Conservation (phyloP, 2,797 vertebrate genomes). For the Synanceia verrucosa region DNA sequence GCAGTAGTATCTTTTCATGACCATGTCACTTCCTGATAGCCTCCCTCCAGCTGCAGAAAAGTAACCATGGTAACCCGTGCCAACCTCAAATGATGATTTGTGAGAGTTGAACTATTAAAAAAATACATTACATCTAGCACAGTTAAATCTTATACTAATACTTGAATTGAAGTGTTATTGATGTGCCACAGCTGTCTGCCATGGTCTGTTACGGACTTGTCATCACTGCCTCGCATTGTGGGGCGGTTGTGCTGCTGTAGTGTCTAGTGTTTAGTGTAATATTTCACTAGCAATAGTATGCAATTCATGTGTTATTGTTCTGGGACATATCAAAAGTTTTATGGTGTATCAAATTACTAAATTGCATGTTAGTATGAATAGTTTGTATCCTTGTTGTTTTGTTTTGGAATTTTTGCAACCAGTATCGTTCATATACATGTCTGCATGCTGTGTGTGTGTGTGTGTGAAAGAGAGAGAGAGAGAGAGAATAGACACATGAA, state of each 20-base stretch:
- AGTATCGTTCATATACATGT: neutral
- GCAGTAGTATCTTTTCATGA: neutral
- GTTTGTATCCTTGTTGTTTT: neutral
- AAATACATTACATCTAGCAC: fast-evolving
- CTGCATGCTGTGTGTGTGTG: neutral
- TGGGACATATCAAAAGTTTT: neutral
- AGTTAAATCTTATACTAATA: neutral
- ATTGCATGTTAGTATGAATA: neutral
- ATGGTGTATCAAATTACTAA: neutral
- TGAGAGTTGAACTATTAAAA: fast-evolving
- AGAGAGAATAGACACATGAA: neutral
- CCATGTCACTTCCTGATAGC: neutral
- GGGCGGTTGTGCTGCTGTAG: neutral
- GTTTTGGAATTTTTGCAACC: neutral
- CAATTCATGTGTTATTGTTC: neutral
- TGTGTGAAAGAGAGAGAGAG: no score
- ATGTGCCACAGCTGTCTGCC: neutral
- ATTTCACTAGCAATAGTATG: neutral
- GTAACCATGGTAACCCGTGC: neutral
- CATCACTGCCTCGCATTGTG: neutral
- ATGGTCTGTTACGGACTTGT: neutral
- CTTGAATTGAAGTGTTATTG: neutral
- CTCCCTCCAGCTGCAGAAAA: neutral
- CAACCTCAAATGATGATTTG: neutral
- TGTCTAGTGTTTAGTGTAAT: neutral